Evolutionary conservation across 2,888 invertebrate genomes (phyloP).

Genomic region (Agrypnus murinus): DNA sequence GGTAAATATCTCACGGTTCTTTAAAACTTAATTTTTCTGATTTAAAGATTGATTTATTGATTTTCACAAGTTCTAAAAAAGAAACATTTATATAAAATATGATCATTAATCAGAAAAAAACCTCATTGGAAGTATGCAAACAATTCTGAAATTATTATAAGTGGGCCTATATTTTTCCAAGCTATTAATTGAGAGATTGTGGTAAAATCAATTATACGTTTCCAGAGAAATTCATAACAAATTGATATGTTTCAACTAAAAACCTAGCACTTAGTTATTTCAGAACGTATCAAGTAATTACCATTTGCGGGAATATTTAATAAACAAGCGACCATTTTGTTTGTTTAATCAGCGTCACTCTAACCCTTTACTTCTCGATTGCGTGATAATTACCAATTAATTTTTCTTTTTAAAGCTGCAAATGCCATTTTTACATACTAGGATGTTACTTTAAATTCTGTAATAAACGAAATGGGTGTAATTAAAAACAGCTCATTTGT

Average conservation of each 20-base stretch:
- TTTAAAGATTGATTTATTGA: neutral
- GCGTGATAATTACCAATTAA: conserved; percentile 49
- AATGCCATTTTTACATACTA: neutral
- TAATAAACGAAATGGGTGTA: neutral
- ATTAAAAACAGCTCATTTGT: too few relatives aligned
- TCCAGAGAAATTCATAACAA: conserved; percentile 21
- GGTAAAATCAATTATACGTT: conserved; percentile 39
- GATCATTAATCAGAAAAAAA: neutral
- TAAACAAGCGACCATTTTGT: conserved; percentile 42
- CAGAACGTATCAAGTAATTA: conserved; percentile 35
- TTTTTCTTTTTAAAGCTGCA: conserved; percentile 22
- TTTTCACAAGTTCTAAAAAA: neutral
- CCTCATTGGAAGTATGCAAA: neutral
- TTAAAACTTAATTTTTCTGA: neutral
- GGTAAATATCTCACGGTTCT: too few relatives aligned
- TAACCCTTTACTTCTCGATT: conserved; percentile 41
- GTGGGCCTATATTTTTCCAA: conserved; percentile 3
- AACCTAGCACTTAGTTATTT: conserved; percentile 35
- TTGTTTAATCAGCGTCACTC: conserved; percentile 47
- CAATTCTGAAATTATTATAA: too few relatives aligned
- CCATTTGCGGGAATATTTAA: conserved; percentile 47
- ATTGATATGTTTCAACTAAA: conserved; percentile 22
- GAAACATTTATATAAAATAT: neutral
- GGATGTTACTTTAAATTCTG: conserved; percentile 10
- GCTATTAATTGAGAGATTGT: conserved; percentile 43